These are phyloP conservation scores for Leptobrachium ailaonicum DNA, from an alignment of 2,113 vertebrate species.

Conservation along the genomic window DNA sequence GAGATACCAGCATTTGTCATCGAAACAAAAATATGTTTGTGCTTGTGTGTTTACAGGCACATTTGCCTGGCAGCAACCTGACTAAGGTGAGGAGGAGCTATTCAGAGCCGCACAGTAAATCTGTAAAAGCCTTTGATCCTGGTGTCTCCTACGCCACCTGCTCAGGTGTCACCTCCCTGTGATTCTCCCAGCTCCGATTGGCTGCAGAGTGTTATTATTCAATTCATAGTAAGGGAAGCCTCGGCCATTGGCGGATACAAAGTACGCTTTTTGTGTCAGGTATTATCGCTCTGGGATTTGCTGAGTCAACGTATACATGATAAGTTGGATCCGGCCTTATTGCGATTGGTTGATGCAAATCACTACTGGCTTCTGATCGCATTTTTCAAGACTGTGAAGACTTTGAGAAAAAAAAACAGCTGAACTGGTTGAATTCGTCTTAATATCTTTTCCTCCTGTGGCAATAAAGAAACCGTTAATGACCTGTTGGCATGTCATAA, in stretches of 20 bases:
- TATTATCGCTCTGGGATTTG: not conserved
- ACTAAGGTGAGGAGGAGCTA: not conserved
- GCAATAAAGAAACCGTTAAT: no score
- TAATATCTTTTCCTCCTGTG: no score
- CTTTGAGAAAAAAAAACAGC: no score
- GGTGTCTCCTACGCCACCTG: not conserved
- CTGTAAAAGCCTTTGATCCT: not conserved
- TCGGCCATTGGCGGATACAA: constrained; percentile 8
- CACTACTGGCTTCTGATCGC: not conserved
- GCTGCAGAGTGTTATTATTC: constrained; percentile 33
- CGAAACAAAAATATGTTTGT: no score
- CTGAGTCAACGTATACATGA: not conserved
- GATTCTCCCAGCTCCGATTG: constrained; percentile 9
- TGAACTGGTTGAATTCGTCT: no score
- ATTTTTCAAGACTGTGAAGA: not conserved
- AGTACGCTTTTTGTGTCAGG: not conserved
- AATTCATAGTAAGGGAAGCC: not conserved
- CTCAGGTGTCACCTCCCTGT: constrained; percentile 9
- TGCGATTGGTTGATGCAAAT: not conserved
- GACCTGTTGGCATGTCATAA: no score
- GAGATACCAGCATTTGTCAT: no score
- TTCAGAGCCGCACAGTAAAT: not conserved
- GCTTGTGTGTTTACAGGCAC: no score
- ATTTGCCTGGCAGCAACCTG: no score
- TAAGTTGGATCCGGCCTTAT: not conserved